Conservation (phyloP, 2,113 vertebrate species). For the Meriones unguiculatus region DNA sequence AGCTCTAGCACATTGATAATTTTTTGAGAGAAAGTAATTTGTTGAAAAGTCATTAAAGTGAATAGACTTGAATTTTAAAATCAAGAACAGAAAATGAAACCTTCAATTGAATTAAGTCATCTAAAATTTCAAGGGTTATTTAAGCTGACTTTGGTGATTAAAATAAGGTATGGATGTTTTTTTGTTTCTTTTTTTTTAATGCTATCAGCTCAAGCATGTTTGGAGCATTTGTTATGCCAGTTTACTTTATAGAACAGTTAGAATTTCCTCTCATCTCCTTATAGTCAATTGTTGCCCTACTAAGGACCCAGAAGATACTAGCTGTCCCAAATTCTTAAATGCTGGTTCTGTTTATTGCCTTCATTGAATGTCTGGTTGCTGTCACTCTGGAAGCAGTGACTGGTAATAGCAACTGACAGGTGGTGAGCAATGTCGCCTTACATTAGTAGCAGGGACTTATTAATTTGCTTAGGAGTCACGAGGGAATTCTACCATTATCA, state of each 20-base stretch:
- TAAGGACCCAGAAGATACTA: not conserved
- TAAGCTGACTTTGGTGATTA: slow-evolving; percentile 9
- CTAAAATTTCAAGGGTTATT: slow-evolving; percentile 2
- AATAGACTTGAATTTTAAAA: slow-evolving; percentile 35
- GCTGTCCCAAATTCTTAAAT: not conserved
- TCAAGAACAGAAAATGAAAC: not conserved
- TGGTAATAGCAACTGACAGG: not conserved
- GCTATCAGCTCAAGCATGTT: not conserved
- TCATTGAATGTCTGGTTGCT: not conserved
- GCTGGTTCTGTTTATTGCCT: not conserved
- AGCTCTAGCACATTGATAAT: not conserved
- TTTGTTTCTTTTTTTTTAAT: not conserved
- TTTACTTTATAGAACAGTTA: not conserved
- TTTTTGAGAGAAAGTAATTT: slow-evolving; percentile 22
- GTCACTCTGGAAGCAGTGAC: not conserved
- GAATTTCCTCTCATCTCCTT: not conserved
- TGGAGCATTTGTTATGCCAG: not conserved
- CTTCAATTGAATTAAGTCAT: slow-evolving; percentile 15
- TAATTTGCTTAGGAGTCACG: slow-evolving; percentile 39
- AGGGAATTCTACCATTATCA: slow-evolving; percentile 7
- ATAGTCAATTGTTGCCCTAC: not conserved
- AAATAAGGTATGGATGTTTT: not conserved
- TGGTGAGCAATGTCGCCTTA: not conserved
- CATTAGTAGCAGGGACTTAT: not conserved
- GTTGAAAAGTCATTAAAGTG: slow-evolving; percentile 15